Evolutionary conservation across 2,113 vertebrate genomes (phyloP).

Genomic region (Poeciliopsis retropinna): DNA sequence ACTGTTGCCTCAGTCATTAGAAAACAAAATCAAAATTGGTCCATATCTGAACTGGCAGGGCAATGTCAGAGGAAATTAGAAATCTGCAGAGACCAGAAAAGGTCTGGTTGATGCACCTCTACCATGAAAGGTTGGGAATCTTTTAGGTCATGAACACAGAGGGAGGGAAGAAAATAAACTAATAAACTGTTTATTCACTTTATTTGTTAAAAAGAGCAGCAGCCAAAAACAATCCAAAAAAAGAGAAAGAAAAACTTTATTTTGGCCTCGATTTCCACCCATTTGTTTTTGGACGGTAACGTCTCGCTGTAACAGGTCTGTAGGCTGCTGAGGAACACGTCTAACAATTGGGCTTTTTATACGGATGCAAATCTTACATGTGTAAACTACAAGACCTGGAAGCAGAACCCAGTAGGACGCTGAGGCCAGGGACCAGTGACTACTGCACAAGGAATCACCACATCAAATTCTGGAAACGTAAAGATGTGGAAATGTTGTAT

Average conservation of each 20-base stretch:
- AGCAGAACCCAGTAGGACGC: slow-evolving; percentile 1
- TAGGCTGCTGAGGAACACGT: not conserved
- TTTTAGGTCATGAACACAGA: not conserved
- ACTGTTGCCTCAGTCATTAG: too few species aligned
- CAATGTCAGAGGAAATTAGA: too few species aligned
- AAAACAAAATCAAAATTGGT: not conserved
- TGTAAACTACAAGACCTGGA: not conserved
- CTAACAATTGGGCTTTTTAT: not conserved
- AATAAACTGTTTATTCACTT: slow-evolving; percentile 15
- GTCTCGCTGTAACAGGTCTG: not conserved
- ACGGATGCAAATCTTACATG: slow-evolving; percentile 18
- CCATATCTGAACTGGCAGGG: not conserved
- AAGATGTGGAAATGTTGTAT: slow-evolving; percentile 37
- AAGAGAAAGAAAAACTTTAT: not conserved
- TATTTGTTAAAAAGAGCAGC: slow-evolving; percentile 41
- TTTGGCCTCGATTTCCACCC: not conserved
- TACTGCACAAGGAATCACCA: slow-evolving; percentile 62
- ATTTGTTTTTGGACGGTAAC: not conserved
- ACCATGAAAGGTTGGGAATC: too few species aligned
- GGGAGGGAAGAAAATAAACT: not conserved
- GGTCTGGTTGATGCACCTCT: too few species aligned
- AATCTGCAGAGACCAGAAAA: too few species aligned
- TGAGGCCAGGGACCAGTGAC: slow-evolving; percentile 27
- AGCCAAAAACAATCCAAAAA: slow-evolving; percentile 32
- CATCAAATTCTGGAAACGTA: slow-evolving; percentile 34